These are phyloP conservation scores for Brachionus rotundiformis DNA, from an alignment of 1,140 invertebrate genomes.

Conservation along the genomic window DNA sequence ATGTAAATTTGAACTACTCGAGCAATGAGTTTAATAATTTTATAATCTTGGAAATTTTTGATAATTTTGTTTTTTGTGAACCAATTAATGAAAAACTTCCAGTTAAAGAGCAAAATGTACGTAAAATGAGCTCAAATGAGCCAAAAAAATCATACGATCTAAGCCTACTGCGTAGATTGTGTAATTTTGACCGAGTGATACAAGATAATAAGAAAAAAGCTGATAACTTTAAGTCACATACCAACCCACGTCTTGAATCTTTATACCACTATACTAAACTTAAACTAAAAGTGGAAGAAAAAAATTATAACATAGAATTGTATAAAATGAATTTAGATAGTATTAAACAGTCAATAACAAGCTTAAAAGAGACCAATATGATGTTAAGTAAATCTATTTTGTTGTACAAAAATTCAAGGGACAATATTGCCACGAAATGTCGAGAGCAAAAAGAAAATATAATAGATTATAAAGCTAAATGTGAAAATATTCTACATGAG, in stretches of 20 bases:
- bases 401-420: background rate
- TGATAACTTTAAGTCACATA: background rate
- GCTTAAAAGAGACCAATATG: background rate
- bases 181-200: constrained; percentile 26
- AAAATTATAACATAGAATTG: background rate
- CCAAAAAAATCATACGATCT: constrained; percentile 44
- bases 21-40: background rate
- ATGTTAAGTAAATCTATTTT: background rate
- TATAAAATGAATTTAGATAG: constrained; percentile 1
- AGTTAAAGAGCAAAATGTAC: background rate
- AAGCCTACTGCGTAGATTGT: background rate
- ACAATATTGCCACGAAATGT: background rate
- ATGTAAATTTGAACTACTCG: constrained; percentile 12
- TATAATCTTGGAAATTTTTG: constrained; percentile 14
- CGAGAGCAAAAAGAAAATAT: background rate
- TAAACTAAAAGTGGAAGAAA: background rate
- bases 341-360: background rate
- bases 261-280: background rate
- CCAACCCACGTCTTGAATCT: background rate
- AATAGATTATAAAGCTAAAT: background rate
- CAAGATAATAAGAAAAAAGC: constrained; percentile 23
- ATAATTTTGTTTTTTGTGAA: constrained; percentile 23
- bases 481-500: background rate
- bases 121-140: background rate
- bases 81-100: background rate